A percentile compares a stretch with the other conserved stretches of the same genome.
phyloP scores from a whole-genome alignment of 2,888 invertebrate species.

The Trissolcus japonicus region DNA sequence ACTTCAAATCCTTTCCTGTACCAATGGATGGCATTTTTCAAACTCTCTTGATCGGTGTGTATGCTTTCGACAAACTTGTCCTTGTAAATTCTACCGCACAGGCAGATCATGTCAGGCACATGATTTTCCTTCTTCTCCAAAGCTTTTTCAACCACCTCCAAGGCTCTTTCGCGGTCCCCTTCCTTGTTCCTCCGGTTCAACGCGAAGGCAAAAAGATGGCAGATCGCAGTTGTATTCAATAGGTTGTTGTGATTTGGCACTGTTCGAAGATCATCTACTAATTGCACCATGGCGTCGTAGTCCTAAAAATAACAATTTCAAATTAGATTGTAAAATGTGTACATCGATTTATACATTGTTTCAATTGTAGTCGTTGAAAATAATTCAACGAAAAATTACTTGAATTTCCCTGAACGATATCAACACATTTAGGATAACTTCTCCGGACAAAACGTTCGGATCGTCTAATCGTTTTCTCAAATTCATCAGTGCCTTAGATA shows the following conservation, averaged over 20 bases:
- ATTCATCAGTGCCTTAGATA: slow-evolving; percentile 88
- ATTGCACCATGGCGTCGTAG: slow-evolving; percentile 97
- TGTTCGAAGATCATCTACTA: slow-evolving; percentile 94
- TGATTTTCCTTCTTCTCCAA: slow-evolving; percentile 94
- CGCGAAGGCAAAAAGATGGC: slow-evolving; percentile 97
- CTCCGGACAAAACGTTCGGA: slow-evolving; percentile 96
- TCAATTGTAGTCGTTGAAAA: too few relatives aligned
- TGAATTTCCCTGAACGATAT: slow-evolving; percentile 94
- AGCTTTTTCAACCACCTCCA: slow-evolving; percentile 93
- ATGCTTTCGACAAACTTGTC: slow-evolving; percentile 98
- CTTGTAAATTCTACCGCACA: slow-evolving; percentile 98
- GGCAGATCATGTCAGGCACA: slow-evolving; percentile 97
- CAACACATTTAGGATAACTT: slow-evolving; percentile 95
- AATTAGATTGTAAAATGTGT: too few relatives aligned
- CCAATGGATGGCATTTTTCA: slow-evolving; percentile 97
- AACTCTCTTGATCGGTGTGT: slow-evolving; percentile 90
- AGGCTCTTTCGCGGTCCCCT: slow-evolving; percentile 95
- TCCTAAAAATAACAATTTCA: slow-evolving; percentile 78
- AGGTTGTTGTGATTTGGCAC: slow-evolving; percentile 93
- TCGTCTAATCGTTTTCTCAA: slow-evolving; percentile 96
- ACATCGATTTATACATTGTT: too few relatives aligned
- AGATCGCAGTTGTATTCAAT: slow-evolving; percentile 92
- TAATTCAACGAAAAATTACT: too few relatives aligned
- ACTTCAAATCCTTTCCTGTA: slow-evolving; percentile 96
- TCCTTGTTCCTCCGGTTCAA: slow-evolving; percentile 94